phyloP scores from a whole-genome alignment of 1,140 invertebrate genomes.

The Anadara kagoshimensis region DNA sequence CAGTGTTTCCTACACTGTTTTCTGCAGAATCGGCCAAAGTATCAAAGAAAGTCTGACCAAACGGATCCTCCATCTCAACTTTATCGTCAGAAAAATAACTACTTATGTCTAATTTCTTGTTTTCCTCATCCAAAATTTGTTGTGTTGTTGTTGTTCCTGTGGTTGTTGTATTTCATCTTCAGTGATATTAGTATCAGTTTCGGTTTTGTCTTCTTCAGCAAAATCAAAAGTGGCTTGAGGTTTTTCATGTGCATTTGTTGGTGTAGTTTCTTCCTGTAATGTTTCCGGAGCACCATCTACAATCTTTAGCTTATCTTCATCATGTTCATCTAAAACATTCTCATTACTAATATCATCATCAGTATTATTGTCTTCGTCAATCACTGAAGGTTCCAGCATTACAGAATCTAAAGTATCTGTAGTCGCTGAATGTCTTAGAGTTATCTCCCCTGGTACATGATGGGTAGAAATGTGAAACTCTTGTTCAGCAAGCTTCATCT shows the following conservation, averaged over 20 bases:
- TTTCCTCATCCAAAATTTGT: background rate
- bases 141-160: background rate
- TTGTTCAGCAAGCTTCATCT: conserved; percentile 40
- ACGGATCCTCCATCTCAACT: conserved; percentile 28
- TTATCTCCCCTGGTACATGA: background rate
- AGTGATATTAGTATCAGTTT: background rate
- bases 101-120: conserved; percentile 42
- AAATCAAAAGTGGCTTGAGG: background rate
- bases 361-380: conserved; percentile 45
- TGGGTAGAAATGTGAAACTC: conserved; percentile 5
- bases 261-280: background rate
- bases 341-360: too few relatives aligned
- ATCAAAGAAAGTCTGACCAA: conserved; percentile 48
- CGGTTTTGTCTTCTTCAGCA: background rate
- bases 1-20: background rate
- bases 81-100: conserved; percentile 51
- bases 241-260: background rate
- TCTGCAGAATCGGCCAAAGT: background rate
- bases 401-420: conserved; percentile 69
- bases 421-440: conserved; percentile 57
- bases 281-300: background rate
- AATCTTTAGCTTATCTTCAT: too few relatives aligned
- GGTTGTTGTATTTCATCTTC: background rate
- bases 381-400: conserved; percentile 52
- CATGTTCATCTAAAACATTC: too few relatives aligned